phyloP scores from a whole-genome alignment of 2,888 invertebrate species.

The Trileptium ribeirensis region DNA sequence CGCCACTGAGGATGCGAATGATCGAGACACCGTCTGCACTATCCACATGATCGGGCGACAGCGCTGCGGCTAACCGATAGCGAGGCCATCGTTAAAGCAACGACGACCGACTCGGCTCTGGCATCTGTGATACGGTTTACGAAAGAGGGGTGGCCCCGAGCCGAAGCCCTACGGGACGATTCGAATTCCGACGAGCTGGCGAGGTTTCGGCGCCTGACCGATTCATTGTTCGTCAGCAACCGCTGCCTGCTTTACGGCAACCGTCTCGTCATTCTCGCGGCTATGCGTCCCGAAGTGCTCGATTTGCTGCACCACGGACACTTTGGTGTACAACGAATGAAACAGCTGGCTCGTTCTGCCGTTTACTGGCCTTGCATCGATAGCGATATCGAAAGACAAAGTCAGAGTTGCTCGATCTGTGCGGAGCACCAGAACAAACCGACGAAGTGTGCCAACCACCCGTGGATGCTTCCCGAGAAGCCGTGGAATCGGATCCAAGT shows the following conservation, averaged over 20 bases:
- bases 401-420: neutral
- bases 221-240: slow-evolving; percentile 19
- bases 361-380: slow-evolving; percentile 14
- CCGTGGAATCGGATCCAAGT: slow-evolving; percentile 42
- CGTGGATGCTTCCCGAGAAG: slow-evolving; percentile 40
- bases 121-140: neutral
- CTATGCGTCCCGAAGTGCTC: neutral
- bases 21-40: neutral
- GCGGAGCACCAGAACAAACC: slow-evolving; percentile 14
- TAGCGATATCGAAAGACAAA: neutral
- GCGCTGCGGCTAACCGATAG: too few species aligned
- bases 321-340: neutral
- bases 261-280: neutral
- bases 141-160: neutral
- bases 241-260: slow-evolving; percentile 30
- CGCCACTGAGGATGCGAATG: slow-evolving; percentile 19
- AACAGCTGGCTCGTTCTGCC: neutral
- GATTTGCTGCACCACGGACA: neutral
- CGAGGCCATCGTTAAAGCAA: neutral
- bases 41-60: neutral
- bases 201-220: neutral
- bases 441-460: slow-evolving; percentile 36
- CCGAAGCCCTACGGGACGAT: neutral
- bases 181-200: neutral
- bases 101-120: neutral